Base-by-base conservation (phyloP, 2,113 vertebrate species). In the Galemys pyrenaicus region DNA sequence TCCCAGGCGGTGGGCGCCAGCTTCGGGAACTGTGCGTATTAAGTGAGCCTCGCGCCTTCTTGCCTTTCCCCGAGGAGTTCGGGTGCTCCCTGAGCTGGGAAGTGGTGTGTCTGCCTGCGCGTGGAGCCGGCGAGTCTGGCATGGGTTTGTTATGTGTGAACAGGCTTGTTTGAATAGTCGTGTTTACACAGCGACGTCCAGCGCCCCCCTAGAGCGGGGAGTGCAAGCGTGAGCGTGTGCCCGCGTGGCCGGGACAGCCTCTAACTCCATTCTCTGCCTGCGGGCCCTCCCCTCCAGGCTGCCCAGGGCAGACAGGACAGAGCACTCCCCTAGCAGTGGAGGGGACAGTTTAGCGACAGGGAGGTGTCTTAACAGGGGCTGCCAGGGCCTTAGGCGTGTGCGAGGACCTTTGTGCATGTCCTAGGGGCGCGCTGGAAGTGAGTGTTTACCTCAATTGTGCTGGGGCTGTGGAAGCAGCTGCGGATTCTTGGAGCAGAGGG, bases 21-120 rank as follows among this genome's bases (percentile, higher is more conserved):
- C 68, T 82, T 62, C 64, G 79, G 92, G 85, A 95, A 82, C 44
- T 91, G 62, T 92, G 95, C 58, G 32, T 93, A 86, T 89, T 68
- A 37, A 82, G 89, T 94, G 81, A 94, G 94, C 37, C 82, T 86
- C 87, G 78, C 92, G 64, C 96, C 94, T 96, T 97, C 96, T 94
- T 78, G 9, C 81, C 88, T 94, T 92, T 74, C 92, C 88, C 93
- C 81, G 37, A 91, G 92, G 87, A 96, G 58, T 73, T 88, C 90
- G 95, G 95, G 93, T 95, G 95, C 88, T 95, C 82, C 82, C 64
- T 64, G 95, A 97, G 75, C 96, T 97, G 96, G 95, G 96, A 96
- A 94, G 73, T 44, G 35, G 91, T 65, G 79, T 67, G 37, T 91
- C 16, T 80, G 65, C 22, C 44, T 64, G 74, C 67, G 3, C 10